phyloP scores from a whole-genome alignment of 1,140 invertebrate species.

The Drosophila navojoa region DNA sequence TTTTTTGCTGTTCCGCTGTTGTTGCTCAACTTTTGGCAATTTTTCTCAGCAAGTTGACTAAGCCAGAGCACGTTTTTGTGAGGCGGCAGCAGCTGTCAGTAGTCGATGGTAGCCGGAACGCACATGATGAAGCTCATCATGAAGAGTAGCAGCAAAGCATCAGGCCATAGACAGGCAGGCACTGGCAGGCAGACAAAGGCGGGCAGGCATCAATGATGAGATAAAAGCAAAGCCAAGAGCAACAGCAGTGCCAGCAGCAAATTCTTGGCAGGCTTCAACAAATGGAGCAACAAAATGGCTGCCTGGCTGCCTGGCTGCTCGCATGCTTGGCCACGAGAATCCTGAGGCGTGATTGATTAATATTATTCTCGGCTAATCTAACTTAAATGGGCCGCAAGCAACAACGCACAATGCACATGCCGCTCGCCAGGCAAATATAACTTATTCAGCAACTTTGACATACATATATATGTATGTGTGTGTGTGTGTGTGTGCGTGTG shows the following conservation, averaged over 20 bases:
- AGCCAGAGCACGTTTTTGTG: constrained; percentile 72
- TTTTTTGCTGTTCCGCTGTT: not conserved
- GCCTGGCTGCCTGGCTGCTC: constrained; percentile 11
- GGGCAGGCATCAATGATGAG: constrained; percentile 34
- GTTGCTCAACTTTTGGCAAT: constrained; percentile 62
- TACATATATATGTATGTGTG: not conserved
- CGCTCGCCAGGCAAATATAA: constrained; percentile 50
- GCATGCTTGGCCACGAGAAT: constrained; percentile 48
- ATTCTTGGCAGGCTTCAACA: constrained; percentile 58
- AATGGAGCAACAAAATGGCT: constrained; percentile 80
- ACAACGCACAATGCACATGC: constrained; percentile 39
- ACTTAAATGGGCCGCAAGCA: constrained; percentile 74
- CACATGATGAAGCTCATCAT: constrained; percentile 78
- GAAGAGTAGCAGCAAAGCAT: constrained; percentile 28
- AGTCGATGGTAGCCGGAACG: constrained; percentile 39
- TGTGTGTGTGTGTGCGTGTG: constrained; percentile 56
- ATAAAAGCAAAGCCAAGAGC: constrained; percentile 41
- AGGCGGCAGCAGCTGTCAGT: constrained; percentile 65
- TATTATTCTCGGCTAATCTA: constrained; percentile 83
- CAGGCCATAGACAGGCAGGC: not conserved
- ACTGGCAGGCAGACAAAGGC: not conserved
- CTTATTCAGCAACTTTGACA: constrained; percentile 76
- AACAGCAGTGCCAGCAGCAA: constrained; percentile 25
- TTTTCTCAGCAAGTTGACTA: constrained; percentile 78
- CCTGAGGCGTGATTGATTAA: constrained; percentile 81